Base-by-base conservation (phyloP, 1,140 invertebrate genomes). In the Paraescarpia echinospica region DNA sequence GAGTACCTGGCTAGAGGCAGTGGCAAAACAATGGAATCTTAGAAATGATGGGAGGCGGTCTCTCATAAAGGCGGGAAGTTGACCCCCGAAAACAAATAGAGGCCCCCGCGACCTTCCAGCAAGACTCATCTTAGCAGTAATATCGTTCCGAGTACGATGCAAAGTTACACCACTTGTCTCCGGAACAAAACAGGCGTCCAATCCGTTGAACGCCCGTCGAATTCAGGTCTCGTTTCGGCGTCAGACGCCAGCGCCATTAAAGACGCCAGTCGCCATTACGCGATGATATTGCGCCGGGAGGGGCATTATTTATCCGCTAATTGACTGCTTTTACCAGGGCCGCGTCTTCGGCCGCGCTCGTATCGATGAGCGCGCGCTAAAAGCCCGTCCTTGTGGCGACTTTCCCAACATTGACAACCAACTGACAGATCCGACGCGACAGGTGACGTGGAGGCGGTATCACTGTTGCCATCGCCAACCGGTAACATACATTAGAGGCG, bases 381-480 rank as follows among this genome's bases (percentile, higher is more conserved):
- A 77, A 31, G 18, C 27, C 59, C 59, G 59, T 77, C 59, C 12
- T 31, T 77, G 14, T 77, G 27, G 59, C 59, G 59, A 77, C 59
- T 77, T 18, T 77, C 0, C 8, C 59, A 77, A 77, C 59, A 77
- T 31, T 77, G 59, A 77, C 59, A 77, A 77, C 59, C 59, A 27
- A 77, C 59, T 77, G 59, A 77, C 59, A 77, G 59, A 77, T 77
- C 59, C 59, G 59, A 77, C 59, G 59, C 59, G 59, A 77, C 59
- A 77, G 59, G 59, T 77, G 59, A 77, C 59, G 59, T 77, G 8
- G 27, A 27, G 59, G 59, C 59, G 59, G 59, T 18, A 31, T 77
- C 14, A 18, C 59, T 77, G 59, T 77, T 18, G 59, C 4, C 59
- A 27, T 77, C 27, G 59, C 59, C 59, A 77, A 77, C 59, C 59